Evolutionary conservation across 2,888 invertebrate species (phyloP).

Genomic region (Sesamia inferens): DNA sequence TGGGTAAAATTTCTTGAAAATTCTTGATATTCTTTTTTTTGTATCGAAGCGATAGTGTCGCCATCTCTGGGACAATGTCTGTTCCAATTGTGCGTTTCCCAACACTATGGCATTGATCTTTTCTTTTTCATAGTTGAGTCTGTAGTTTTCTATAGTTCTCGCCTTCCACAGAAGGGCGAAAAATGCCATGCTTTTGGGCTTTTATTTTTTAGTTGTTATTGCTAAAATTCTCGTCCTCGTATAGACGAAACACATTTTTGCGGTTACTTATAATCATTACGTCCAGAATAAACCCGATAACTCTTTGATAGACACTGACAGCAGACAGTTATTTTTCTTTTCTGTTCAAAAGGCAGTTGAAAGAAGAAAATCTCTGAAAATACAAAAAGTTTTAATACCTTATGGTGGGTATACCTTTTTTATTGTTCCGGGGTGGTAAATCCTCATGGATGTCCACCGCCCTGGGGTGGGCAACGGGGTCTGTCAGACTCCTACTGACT

Average conservation of each 20-base stretch:
- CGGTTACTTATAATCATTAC: conserved; percentile 30
- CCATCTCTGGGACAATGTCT: conserved; percentile 85
- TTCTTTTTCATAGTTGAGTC: conserved; percentile 88
- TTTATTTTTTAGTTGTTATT: conserved; percentile 54
- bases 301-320: conserved; percentile 31
- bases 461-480: too few species aligned
- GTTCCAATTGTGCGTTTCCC: conserved; percentile 80
- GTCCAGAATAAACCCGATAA: conserved; percentile 17
- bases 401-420: too few species aligned
- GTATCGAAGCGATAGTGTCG: conserved; percentile 82
- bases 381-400: conserved; percentile 18
- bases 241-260: conserved; percentile 59
- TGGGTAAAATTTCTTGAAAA: conserved; percentile 78
- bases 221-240: conserved; percentile 51
- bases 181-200: conserved; percentile 84
- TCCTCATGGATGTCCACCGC: too few species aligned
- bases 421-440: too few species aligned
- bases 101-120: conserved; percentile 89
- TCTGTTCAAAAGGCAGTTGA: neutral
- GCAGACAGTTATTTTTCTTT: conserved; percentile 26
- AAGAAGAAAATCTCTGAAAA: neutral
- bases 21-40: conserved; percentile 79
- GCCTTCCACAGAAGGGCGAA: conserved; percentile 90
- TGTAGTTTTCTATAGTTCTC: conserved; percentile 85
- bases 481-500: too few species aligned